Percentiles rank a stretch among this genome's conserved stretches.
These are phyloP conservation scores for Siderastrea siderea DNA, from an alignment of 92 coral and sea anemone species.

Conservation along the genomic window DNA sequence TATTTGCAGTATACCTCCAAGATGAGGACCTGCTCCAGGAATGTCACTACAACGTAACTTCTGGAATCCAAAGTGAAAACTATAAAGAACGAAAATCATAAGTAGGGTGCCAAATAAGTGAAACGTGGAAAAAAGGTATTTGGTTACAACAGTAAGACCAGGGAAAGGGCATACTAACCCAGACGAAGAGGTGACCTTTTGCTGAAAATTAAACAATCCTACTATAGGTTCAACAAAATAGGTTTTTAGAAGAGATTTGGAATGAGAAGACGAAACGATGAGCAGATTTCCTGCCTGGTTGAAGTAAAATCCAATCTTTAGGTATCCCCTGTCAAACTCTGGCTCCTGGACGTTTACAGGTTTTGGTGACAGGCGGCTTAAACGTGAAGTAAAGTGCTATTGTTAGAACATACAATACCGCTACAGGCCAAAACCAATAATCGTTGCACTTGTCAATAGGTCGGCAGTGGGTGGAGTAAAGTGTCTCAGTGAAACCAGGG, in stretches of 20 bases:
- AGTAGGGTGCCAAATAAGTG: slow-evolving; percentile 62
- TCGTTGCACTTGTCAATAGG: slow-evolving; percentile 51
- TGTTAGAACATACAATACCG: slow-evolving; percentile 36
- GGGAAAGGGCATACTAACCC: slow-evolving; percentile 76
- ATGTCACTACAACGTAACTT: slow-evolving; percentile 33
- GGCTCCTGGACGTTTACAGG: too few species aligned
- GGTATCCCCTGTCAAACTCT: slow-evolving; percentile 65
- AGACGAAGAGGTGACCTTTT: slow-evolving; percentile 17
- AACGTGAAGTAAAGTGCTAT: slow-evolving; percentile 71
- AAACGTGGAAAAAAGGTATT: slow-evolving; percentile 58
- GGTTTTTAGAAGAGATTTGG: slow-evolving; percentile 26
- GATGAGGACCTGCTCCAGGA: slow-evolving; percentile 77
- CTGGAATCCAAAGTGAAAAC: slow-evolving; percentile 37
- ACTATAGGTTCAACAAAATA: slow-evolving; percentile 62
- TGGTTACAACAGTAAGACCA: slow-evolving; percentile 80
- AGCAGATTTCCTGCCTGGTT: slow-evolving; percentile 79
- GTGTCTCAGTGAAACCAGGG: slow-evolving; percentile 75
- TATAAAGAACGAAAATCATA: slow-evolving; percentile 51
- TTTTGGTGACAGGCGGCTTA: slow-evolving; percentile 81
- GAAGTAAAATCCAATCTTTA: slow-evolving; percentile 82
- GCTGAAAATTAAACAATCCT: slow-evolving; percentile 83
- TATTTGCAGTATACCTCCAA: slow-evolving; percentile 77
- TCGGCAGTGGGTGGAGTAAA: slow-evolving; percentile 73
- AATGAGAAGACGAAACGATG: slow-evolving; percentile 51
- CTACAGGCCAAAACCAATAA: slow-evolving; percentile 82